Conservation (phyloP, 2,797 vertebrate genomes). For the Petrocephalus sullivani region DNA sequence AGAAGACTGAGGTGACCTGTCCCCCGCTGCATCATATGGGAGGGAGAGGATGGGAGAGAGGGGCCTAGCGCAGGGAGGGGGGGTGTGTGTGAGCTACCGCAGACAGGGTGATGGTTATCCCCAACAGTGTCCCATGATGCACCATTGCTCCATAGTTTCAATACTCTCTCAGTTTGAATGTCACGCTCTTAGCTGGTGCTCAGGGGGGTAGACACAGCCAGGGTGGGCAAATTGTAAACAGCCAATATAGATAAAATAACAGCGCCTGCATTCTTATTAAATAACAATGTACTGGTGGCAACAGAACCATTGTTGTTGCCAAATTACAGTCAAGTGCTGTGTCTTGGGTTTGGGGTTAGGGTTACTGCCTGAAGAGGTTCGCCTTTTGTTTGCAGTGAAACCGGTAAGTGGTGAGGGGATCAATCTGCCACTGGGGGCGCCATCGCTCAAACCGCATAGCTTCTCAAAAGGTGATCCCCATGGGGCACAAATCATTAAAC, state of each 20-base stretch:
- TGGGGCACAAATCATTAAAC: not conserved
- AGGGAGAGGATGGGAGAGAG: not conserved
- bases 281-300: not conserved
- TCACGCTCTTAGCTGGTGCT: not conserved
- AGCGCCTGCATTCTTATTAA: not conserved
- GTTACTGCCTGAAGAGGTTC: not conserved
- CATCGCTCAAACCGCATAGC: not conserved
- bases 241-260: not conserved
- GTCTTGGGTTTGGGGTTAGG: not conserved
- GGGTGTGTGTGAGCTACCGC: not conserved
- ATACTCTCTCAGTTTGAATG: not conserved
- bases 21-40: not conserved
- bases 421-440: not conserved
- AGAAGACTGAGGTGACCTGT: not conserved
- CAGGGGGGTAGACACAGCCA: not conserved
- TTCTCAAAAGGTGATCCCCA: not conserved
- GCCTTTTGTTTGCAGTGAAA: not conserved
- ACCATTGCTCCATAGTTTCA: not conserved
- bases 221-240: not conserved
- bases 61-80: not conserved
- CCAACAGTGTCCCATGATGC: not conserved
- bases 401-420: not conserved
- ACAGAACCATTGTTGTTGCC: not conserved
- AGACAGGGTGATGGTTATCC: no score
- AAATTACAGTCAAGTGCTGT: not conserved